Percentiles rank a stretch among this genome's conserved stretches.
These are phyloP conservation scores for Sorex maritimensis DNA, from an alignment of 2,797 vertebrate genomes.

Conservation along the genomic window DNA sequence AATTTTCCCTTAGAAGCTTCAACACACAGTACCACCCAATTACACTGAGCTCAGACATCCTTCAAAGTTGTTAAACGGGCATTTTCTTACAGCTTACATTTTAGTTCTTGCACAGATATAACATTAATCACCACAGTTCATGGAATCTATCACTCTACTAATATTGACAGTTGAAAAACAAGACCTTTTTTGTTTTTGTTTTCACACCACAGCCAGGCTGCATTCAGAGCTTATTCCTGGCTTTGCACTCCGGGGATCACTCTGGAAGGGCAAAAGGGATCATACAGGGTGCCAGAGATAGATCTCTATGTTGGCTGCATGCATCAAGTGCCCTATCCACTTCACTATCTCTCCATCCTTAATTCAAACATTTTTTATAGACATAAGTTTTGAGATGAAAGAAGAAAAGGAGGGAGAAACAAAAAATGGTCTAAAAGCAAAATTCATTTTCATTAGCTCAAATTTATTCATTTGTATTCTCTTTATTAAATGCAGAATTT, in stretches of 20 bases:
- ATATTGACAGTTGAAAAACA: constrained; percentile 16
- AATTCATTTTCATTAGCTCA: constrained; percentile 42
- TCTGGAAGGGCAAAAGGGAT: too few relatives aligned
- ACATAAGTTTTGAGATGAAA: background rate
- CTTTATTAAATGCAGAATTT: constrained; percentile 4
- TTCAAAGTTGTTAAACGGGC: constrained; percentile 31
- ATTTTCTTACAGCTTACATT: constrained; percentile 9
- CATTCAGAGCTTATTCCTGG: too few relatives aligned
- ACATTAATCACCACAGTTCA: constrained; percentile 42
- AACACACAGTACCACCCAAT: constrained; percentile 27
- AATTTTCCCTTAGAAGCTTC: background rate
- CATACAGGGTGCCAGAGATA: too few relatives aligned
- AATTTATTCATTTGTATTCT: background rate
- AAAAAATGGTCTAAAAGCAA: constrained; percentile 12
- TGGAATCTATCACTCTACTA: constrained; percentile 26
- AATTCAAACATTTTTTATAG: background rate
- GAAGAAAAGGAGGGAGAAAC: background rate
- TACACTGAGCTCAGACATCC: constrained; percentile 1
- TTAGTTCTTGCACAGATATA: constrained; percentile 25
- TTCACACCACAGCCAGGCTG: too few relatives aligned
- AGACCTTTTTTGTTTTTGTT: constrained; percentile 13
- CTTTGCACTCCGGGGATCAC: too few relatives aligned
- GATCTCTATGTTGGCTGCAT: too few relatives aligned
- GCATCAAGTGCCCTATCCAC: too few relatives aligned
- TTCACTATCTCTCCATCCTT: background rate